phyloP scores from a whole-genome alignment of 2,113 vertebrate species.

The Monopterus albus region DNA sequence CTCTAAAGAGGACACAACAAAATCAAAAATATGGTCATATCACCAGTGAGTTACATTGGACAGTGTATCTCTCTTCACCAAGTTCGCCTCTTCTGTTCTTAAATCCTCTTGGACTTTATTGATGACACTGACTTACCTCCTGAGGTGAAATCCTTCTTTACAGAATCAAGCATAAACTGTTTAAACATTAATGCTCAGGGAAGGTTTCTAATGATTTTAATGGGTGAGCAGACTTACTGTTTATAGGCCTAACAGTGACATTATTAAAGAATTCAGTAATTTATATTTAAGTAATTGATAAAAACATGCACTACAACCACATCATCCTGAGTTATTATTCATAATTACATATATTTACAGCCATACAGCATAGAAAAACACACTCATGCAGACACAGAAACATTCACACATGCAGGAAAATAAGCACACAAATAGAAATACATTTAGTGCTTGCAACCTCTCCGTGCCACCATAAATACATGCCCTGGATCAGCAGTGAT shows the following conservation, averaged over 20 bases:
- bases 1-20: conserved; percentile 26
- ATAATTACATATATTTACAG: conserved; percentile 36
- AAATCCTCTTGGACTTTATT: conserved; percentile 31
- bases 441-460: conserved; percentile 36
- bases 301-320: conserved; percentile 19
- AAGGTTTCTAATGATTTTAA: conserved; percentile 18
- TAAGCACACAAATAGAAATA: conserved; percentile 40
- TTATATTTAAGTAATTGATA: conserved; percentile 53
- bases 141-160: neutral
- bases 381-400: conserved; percentile 15
- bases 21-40: conserved; percentile 39
- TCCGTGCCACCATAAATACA: conserved; percentile 55
- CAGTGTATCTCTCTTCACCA: conserved; percentile 4
- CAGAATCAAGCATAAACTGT: conserved; percentile 4
- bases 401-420: conserved; percentile 28
- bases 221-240: conserved; percentile 27
- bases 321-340: conserved; percentile 15
- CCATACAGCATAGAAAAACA: conserved; percentile 7
- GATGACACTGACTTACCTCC: neutral
- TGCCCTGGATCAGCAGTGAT: conserved; percentile 73
- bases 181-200: conserved; percentile 22
- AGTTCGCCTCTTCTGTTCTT: neutral
- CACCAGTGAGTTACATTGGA: conserved; percentile 28
- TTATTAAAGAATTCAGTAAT: conserved; percentile 14
- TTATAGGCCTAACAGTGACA: conserved; percentile 25